These are phyloP conservation scores for Plusia festucae DNA, from an alignment of 2,888 invertebrate genomes.

Conservation along the genomic window DNA sequence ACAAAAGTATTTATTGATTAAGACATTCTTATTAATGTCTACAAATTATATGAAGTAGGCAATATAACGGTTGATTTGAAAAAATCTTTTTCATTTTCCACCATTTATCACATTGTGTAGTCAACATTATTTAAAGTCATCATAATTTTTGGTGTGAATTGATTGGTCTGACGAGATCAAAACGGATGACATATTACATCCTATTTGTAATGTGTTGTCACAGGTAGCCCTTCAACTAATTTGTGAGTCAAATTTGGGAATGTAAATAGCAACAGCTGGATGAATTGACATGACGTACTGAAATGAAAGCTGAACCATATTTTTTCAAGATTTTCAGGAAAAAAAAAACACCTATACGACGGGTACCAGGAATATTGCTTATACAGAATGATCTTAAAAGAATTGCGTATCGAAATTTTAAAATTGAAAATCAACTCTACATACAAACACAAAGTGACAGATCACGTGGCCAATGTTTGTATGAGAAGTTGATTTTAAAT, in stretches of 20 bases:
- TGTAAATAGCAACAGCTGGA: neutral
- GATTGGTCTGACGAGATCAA: conserved; percentile 28
- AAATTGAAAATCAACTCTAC: too few species aligned
- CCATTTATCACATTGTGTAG: conserved; percentile 38
- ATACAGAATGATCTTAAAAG: too few species aligned
- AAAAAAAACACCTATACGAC: too few species aligned
- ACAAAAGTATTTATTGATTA: conserved; percentile 29
- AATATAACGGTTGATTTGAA: conserved; percentile 43
- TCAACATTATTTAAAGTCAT: conserved; percentile 30
- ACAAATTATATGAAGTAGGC: conserved; percentile 18
- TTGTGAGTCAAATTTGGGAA: conserved; percentile 10
- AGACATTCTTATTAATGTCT: conserved; percentile 26
- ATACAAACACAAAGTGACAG: too few species aligned
- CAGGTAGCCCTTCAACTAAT: neutral
- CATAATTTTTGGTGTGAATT: conserved; percentile 26
- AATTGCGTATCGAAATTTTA: too few species aligned
- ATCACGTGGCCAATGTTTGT: too few species aligned
- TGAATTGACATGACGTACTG: neutral
- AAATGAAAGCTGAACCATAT: too few species aligned
- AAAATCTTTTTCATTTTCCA: conserved; percentile 47
- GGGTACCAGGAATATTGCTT: too few species aligned
- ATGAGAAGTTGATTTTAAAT: too few species aligned
- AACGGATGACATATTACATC: conserved; percentile 24
- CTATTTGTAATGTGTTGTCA: conserved; percentile 19
- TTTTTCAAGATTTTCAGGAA: too few species aligned